phyloP scores from a whole-genome alignment of 2,797 vertebrate genomes.

The Lacerta agilis region DNA sequence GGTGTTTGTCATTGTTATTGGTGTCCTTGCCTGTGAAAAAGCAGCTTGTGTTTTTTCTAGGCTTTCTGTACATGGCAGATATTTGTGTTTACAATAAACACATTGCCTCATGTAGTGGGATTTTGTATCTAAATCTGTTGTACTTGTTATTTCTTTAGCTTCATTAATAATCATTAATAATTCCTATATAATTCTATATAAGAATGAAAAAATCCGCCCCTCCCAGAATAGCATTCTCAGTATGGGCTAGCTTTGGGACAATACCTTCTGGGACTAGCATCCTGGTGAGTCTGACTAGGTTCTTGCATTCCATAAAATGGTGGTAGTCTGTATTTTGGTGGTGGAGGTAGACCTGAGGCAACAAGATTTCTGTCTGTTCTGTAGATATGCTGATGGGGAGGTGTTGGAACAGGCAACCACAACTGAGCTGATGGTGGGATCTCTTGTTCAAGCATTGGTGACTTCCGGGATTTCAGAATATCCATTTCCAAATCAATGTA shows the following conservation, averaged over 20 bases:
- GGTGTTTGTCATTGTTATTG: background rate
- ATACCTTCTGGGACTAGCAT: background rate
- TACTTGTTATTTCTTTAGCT: background rate
- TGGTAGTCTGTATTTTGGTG: conserved; percentile 59
- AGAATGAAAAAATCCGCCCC: background rate
- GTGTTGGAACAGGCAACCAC: conserved; percentile 16
- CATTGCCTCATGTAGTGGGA: no score
- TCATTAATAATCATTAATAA: background rate
- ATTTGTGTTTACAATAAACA: background rate
- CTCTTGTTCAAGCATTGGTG: conserved; percentile 44
- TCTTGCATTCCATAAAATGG: background rate
- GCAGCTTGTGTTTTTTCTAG: background rate
- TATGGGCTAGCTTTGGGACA: background rate
- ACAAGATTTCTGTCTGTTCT: background rate
- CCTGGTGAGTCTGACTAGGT: background rate
- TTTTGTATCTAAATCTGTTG: background rate
- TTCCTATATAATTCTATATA: background rate
- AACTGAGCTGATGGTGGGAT: conserved; percentile 33
- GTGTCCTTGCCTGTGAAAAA: background rate
- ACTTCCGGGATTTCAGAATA: conserved; percentile 51
- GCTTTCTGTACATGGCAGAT: background rate
- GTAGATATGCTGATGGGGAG: background rate
- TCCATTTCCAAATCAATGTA: conserved; percentile 38
- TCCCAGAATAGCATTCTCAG: background rate
- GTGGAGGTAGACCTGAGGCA: conserved; percentile 3